A percentile compares a stretch with the other conserved stretches of the same genome.
These are phyloP conservation scores for Sebastes oblongus DNA, from an alignment of 2,797 vertebrate genomes.

Conservation along the genomic window DNA sequence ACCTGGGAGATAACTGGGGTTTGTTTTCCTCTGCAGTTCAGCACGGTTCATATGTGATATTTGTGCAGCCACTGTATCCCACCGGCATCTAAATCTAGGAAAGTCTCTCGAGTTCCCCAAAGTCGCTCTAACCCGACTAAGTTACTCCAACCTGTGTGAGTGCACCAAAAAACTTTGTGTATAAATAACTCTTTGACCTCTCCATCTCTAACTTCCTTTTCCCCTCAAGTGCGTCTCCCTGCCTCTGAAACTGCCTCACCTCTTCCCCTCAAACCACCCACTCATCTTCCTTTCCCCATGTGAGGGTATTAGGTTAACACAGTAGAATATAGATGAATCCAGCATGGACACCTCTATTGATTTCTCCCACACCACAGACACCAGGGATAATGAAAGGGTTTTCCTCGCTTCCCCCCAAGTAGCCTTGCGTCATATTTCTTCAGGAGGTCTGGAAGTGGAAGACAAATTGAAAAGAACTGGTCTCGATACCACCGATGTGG, in stretches of 20 bases:
- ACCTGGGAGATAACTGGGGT: neutral
- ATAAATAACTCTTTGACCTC: slow-evolving; percentile 59
- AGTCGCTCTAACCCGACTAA: slow-evolving; percentile 14
- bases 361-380: slow-evolving; percentile 70
- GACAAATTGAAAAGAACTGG: slow-evolving; percentile 41
- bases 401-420: slow-evolving; percentile 54
- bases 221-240: slow-evolving; percentile 28
- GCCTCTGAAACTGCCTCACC: slow-evolving; percentile 42
- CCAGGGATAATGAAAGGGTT: slow-evolving; percentile 73
- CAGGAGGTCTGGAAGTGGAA: slow-evolving; percentile 43
- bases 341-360: slow-evolving; percentile 74
- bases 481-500: slow-evolving; percentile 8
- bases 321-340: slow-evolving; percentile 76
- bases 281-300: slow-evolving; percentile 60
- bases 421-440: slow-evolving; percentile 66
- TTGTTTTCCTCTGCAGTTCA: slow-evolving; percentile 27
- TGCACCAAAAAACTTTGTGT: slow-evolving; percentile 31
- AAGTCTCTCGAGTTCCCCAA: slow-evolving; percentile 8
- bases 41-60: slow-evolving; percentile 2
- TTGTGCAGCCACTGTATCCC: neutral
- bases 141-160: slow-evolving; percentile 20
- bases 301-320: slow-evolving; percentile 74
- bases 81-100: slow-evolving; percentile 10
- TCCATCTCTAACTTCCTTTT: slow-evolving; percentile 39
- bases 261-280: slow-evolving; percentile 59